phyloP scores from a whole-genome alignment of 2,113 vertebrate species.

The Anarhynchus alexandrinus region DNA sequence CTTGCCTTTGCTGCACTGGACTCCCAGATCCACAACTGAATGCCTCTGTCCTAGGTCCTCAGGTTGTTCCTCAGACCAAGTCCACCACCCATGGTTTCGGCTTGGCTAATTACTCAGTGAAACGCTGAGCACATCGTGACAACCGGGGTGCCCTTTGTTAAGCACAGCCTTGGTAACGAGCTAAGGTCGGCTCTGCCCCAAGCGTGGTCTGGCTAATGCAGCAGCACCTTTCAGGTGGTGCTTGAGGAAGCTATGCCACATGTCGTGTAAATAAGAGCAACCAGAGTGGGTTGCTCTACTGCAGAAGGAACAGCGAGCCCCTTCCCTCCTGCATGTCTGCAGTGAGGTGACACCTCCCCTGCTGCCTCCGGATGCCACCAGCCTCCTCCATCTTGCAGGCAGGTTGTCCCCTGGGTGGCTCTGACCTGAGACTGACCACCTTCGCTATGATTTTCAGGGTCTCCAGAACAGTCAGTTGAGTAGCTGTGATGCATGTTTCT shows the following conservation, averaged over 20 bases:
- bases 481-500: background rate
- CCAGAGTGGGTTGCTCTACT: background rate
- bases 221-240: background rate
- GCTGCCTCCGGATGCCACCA: background rate
- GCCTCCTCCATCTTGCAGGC: background rate
- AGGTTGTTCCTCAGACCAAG: background rate
- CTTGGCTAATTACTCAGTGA: background rate
- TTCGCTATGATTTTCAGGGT: background rate
- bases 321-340: background rate
- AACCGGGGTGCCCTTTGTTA: background rate
- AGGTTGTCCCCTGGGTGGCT: background rate
- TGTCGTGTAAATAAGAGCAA: background rate
- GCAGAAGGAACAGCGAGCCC: too few species aligned
- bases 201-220: background rate
- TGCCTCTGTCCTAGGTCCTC: accelerated
- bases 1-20: background rate
- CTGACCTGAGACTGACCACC: accelerated
- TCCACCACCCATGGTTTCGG: background rate
- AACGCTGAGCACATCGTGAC: background rate
- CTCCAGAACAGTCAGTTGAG: background rate
- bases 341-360: background rate
- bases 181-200: accelerated
- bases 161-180: background rate
- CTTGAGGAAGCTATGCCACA: background rate
- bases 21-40: background rate